Evolutionary conservation across 2,113 vertebrate species (phyloP), one percentile per base, ranked within the genome.

Genomic region (Ageneiosus marmoratus): DNA sequence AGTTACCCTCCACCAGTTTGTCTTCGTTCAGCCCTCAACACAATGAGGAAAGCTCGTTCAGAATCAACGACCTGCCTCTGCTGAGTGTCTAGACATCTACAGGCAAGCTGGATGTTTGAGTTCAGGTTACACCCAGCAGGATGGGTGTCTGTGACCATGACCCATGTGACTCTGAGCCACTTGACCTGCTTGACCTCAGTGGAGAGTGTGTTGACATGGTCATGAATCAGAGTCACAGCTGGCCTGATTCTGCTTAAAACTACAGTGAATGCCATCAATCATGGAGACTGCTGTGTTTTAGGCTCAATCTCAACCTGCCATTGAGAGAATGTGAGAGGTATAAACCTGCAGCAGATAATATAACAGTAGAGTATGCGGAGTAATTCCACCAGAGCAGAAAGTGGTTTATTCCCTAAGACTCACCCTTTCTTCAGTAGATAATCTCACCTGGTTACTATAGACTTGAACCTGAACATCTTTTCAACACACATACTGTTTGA

Each of bases 161-260:
- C 77, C 77, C 60, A 29, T 24, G 29, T 58, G 80, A 85, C 80
- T 77, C 55, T 29, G 16, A 79, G 73, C 55, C 80, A 58, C 69
- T 80, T 83, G 83, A 87, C 86, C 83, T 32, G 18, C 24, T 48
- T 72, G 83, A 85, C 70, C 70, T n/a, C 6, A 24, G 48, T n/a
- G 70, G 70, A 77, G 80, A 63, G 60, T 48, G 76, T 72, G 86
- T 53, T 82, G 83, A 87, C 83, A 82, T 8, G 37, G 67, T 60
- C 70, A 85, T 87, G 83, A 85, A 87, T 85, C 80, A 85, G 50
- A 85, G 79, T 70, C 80, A 72, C 69, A 53, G 80, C 50, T 41
- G 15, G 34, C 15, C 41, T 48, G 29, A 56, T 74, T 79, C 53
- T 46, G 51, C 74, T 51, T 18, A 84, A 48, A 9, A 27, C 63